Percentiles rank a stretch among this genome's conserved stretches.
phyloP scores from a whole-genome alignment of 1,140 invertebrate genomes.

The Plutomurus gul region DNA sequence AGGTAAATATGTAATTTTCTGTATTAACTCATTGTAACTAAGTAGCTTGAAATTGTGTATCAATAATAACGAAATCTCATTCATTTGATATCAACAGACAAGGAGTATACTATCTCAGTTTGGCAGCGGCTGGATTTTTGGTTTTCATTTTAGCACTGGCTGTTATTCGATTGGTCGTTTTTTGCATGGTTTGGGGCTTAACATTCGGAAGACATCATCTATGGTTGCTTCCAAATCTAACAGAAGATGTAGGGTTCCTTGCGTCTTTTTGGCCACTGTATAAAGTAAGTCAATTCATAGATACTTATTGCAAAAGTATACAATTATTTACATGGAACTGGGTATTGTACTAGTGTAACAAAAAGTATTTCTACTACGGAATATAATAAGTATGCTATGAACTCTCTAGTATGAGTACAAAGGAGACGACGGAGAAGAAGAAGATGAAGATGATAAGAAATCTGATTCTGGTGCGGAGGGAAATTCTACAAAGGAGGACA shows the following conservation, averaged over 20 bases:
- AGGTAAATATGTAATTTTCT: constrained; percentile 61
- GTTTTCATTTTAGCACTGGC: constrained; percentile 89
- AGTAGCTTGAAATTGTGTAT: background rate
- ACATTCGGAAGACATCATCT: constrained; percentile 91
- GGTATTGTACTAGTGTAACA: too few relatives aligned
- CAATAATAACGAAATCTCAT: too few relatives aligned
- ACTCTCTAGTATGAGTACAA: constrained; percentile 73
- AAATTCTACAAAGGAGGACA: background rate
- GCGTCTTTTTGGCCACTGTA: constrained; percentile 98
- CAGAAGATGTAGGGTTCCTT: constrained; percentile 98
- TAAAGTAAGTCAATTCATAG: too few relatives aligned
- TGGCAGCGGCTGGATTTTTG: constrained; percentile 91
- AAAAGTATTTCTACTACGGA: too few relatives aligned
- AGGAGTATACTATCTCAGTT: constrained; percentile 95
- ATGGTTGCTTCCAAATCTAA: constrained; percentile 96
- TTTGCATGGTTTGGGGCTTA: constrained; percentile 86
- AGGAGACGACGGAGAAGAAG: constrained; percentile 70
- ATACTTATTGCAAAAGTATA: too few relatives aligned
- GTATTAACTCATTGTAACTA: background rate
- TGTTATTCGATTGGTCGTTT: constrained; percentile 85
- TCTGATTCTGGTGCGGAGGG: background rate
- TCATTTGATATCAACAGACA: constrained; percentile 65
- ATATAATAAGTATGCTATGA: background rate
- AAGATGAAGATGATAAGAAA: constrained; percentile 51
- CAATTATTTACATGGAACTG: too few relatives aligned